Evolutionary conservation across 2,888 invertebrate species (phyloP).

Genomic region (Lithophane ornitopus): DNA sequence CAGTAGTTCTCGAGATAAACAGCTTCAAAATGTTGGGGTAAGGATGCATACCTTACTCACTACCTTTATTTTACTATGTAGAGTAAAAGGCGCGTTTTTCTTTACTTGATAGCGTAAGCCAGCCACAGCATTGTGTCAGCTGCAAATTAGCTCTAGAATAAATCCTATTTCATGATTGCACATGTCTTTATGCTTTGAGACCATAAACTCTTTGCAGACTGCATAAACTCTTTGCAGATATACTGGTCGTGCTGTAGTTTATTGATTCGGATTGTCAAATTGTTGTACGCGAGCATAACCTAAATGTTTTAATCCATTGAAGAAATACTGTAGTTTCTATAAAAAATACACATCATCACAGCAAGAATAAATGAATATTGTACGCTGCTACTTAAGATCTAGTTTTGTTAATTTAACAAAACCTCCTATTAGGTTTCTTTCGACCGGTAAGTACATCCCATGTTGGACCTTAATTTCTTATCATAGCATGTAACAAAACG

Average conservation of each 20-base stretch:
- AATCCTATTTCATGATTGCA: too few species aligned
- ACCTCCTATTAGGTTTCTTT: conserved; percentile 47
- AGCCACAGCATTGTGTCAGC: too few species aligned
- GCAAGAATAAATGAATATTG: conserved; percentile 63
- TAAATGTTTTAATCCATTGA: neutral
- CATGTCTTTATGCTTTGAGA: neutral
- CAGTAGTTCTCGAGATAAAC: too few species aligned
- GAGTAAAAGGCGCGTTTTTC: too few species aligned
- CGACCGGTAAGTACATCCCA: conserved; percentile 51
- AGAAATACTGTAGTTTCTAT: conserved; percentile 20
- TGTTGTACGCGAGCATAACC: conserved; percentile 38
- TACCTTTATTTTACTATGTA: too few species aligned
- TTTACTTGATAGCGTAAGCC: too few species aligned
- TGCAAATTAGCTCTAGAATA: too few species aligned
- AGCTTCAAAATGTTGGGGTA: too few species aligned
- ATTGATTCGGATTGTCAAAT: conserved; percentile 45
- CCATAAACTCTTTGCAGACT: neutral
- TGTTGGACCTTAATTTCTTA: conserved; percentile 11
- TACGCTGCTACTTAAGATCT: conserved; percentile 55
- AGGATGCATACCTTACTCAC: too few species aligned
- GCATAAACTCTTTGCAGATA: neutral
- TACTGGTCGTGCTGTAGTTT: conserved; percentile 11
- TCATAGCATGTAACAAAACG: neutral
- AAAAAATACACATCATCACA: conserved; percentile 13
- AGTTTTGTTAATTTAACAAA: conserved; percentile 56